These are phyloP conservation scores for Microctenopoma lineatum DNA, from an alignment of 2,797 vertebrate species.

Conservation along the genomic window DNA sequence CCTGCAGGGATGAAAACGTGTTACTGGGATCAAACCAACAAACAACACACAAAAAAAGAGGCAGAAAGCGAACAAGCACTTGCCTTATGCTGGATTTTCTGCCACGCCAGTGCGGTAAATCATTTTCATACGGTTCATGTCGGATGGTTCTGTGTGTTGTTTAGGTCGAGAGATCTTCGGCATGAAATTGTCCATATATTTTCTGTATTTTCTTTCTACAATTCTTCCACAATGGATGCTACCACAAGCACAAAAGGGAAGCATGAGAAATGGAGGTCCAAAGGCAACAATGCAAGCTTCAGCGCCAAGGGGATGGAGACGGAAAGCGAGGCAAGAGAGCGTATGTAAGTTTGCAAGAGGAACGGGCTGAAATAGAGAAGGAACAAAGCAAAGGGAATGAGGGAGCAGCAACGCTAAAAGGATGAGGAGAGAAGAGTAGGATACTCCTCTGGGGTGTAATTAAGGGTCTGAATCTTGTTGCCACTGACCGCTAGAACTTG, in stretches of 20 bases:
- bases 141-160: background rate
- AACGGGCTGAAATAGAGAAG: slow-evolving; percentile 8
- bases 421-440: slow-evolving; percentile 23
- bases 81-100: background rate
- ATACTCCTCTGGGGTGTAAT: slow-evolving; percentile 73
- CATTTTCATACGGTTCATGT: too few species aligned
- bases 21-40: background rate
- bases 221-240: background rate
- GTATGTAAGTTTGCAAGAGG: slow-evolving; percentile 10
- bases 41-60: background rate
- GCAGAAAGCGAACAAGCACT: background rate
- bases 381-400: slow-evolving; percentile 51
- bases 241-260: background rate
- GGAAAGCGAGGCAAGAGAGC: slow-evolving; percentile 19
- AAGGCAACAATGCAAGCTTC: slow-evolving; percentile 4
- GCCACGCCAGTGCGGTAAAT: background rate
- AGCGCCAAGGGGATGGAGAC: slow-evolving; percentile 13
- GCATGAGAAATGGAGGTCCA: background rate
- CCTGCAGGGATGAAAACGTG: background rate
- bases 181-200: background rate
- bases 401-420: slow-evolving; percentile 36
- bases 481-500: slow-evolving; percentile 51
- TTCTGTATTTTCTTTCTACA: background rate
- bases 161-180: background rate
- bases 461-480: slow-evolving; percentile 62